These are phyloP conservation scores for Paradisaea rubra DNA, from an alignment of 2,113 vertebrate genomes.

Conservation along the genomic window DNA sequence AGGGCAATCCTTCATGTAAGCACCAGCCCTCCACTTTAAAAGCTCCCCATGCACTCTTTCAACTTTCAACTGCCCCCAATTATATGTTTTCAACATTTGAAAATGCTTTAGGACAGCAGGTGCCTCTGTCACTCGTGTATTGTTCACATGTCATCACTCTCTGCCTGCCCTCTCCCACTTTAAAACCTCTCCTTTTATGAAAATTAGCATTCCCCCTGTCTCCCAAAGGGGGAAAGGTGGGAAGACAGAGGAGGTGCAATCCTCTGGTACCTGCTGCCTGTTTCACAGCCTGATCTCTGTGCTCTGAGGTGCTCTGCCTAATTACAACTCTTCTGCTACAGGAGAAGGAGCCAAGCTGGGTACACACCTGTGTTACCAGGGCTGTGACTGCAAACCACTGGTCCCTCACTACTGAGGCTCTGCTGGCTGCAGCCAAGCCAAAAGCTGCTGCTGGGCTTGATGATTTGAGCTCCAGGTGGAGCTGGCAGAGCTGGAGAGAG, in stretches of 20 bases:
- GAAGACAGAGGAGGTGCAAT: neutral
- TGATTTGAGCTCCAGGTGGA: neutral
- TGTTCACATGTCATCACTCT: neutral
- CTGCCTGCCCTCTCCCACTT: neutral
- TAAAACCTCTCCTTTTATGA: neutral
- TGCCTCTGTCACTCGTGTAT: neutral
- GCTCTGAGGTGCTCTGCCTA: neutral
- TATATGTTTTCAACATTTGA: neutral
- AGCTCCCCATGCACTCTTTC: neutral
- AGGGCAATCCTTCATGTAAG: neutral
- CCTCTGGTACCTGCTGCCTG: neutral
- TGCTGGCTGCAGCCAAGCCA: neutral
- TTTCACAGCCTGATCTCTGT: neutral
- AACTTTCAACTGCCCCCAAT: neutral
- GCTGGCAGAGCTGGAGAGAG: neutral
- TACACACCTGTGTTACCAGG: neutral
- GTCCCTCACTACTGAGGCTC: neutral
- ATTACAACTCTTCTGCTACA: neutral
- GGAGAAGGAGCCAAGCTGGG: neutral
- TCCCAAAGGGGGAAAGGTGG: neutral
- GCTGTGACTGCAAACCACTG: neutral
- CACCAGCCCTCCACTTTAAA: neutral
- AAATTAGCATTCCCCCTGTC: neutral
- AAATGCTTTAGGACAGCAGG: neutral
- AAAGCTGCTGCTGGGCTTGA: neutral